Base-by-base conservation (phyloP, 2,797 vertebrate species). In the Cuculus canorus region DNA sequence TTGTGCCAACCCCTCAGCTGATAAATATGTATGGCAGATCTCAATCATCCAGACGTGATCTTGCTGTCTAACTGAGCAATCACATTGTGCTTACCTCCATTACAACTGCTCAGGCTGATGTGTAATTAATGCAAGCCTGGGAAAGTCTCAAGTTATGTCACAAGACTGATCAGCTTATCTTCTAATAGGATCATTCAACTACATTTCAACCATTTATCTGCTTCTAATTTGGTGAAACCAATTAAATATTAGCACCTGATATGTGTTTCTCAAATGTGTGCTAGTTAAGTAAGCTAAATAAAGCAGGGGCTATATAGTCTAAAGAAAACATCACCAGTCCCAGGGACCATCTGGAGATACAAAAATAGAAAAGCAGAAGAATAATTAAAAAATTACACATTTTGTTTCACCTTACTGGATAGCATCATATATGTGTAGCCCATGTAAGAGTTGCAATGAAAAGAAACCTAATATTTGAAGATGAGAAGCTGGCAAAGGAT, bases 401-500 rank as follows among this genome's bases (percentile, higher is more conserved):
- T 95, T 93, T 71, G 50, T 88, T 85, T 86, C 43, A 64, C 13
- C 15, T 93, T 82, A 37, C 43, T 39, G 12, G 64, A 41, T 71
- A 84, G 41, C 45, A 65, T 76, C 53, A 32, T 53, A 53, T 0
- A 0, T 88, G 43, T 3, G 4, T 60, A 80, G 41, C 41, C 47
- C 59, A 10, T 63, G 57, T 61, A 59, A 91, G 33, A 81, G 22
- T 23, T 61, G 35, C 24, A 63, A 54, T 48, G 66, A 92, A 91
- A 92, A 83, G 86, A 75, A 22, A 5, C 28, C 84, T 85, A 81
- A 45, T 95, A 91, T 95, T 94, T 92, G 81, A 93, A 87, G 71
- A 72, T 33, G 53, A 78, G 78, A 61, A 77, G 9, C 24, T 80
- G 33, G 24, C 25, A 86, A n/a, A 69, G 71, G 2, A 30, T 83